Evolutionary conservation across 2,797 vertebrate genomes (phyloP), one percentile per base, ranked within the genome.

Genomic region (Spondyliosoma cantharus): DNA sequence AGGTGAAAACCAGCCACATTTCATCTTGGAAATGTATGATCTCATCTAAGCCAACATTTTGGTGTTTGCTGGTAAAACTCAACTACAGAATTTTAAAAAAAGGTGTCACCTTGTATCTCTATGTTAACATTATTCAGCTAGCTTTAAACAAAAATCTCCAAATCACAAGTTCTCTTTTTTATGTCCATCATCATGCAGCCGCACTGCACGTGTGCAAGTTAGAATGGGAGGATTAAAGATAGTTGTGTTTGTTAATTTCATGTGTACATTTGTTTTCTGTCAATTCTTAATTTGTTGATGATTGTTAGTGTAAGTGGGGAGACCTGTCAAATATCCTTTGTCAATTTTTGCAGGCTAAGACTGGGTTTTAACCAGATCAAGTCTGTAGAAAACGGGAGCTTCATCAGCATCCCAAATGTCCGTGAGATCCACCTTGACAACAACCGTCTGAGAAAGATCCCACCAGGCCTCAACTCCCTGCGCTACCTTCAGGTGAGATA

Each of bases 311-410:
- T 3, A 14, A 45, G 14, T 32, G 20, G 2, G n/a, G n/a, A 54
- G 6, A 9, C 1, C 7, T 43, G 22, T 70, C 7, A 60, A 77
- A 17, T 13, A 9, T 56, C 3, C 52, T 49, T 57, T 60, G 9
- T 1, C 82, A 6, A 11, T 82, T 25, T 90, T 91, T 92, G 64
- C 93, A 99, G 98, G 85, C 84, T 99, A 82, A 96, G 97, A 52
- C 93, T 99, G 37, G 95, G 95, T 66, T 97, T 97, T 83, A 99
- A 99, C 90, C 96, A 95, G 93, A 98, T 99, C 85, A 97, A 96
- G 89, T 97, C 87, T 27, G 96, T 99, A 27, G 97, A 99, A 94
- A 99, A 99, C 2, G 97, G 98, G 87, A 99, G 95, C 79, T 92
- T 99, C 17, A 93, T 92, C 76, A 96, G 87, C 83, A 95, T 96